Base-by-base conservation (phyloP, 1,140 invertebrate species). In the Procambarus virginalis region DNA sequence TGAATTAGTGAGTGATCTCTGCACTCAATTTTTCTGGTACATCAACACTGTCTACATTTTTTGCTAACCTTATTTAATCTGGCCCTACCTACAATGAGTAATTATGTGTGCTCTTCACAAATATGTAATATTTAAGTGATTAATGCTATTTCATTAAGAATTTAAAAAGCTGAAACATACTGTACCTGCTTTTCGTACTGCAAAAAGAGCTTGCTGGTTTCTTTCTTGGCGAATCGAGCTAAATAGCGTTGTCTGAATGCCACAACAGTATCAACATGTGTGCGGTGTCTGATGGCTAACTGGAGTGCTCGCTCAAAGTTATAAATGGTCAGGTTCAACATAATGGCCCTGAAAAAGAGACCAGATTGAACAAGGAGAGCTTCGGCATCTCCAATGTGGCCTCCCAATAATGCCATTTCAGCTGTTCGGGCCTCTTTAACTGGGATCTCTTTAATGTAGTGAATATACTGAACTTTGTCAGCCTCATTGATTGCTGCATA, bases 381-480 rank as follows among this genome's bases (percentile, higher is more conserved):
- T 94, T 99, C 98, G 1, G 97, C 97, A 92, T 98, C 97, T 88
- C 95, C 94, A 17, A 96, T 93, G 92, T 97, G 96, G 2, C 98
- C 97, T 91, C 96, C 95, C 78, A 99, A 94, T 10, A 98, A 93
- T 0, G 96, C 96, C 94, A 97, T 96, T 93, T 97, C 96, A n/a
- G 97, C 97, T 93, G 96, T 95, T 93, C 96, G 95, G 82, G 96
- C 94, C 84, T 96, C 95, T 86, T 95, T 94, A n/a, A 94, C 93
- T 22, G 95, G 94, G 48, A 95, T 94, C 84, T 95, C 96, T 93
- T 97, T 97, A 46, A 99, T 96, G 92, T 97, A 95, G 93, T 97
- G 96, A 84, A 99, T 96, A 93, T 97, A 98, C 92, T 96, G 95
- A 0, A 99, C 98, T 96, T 99, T 98, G 93, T 99, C 98, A 77